These are phyloP conservation scores for Acronicta leporina DNA, from an alignment of 2,888 invertebrate genomes.

Conservation along the genomic window DNA sequence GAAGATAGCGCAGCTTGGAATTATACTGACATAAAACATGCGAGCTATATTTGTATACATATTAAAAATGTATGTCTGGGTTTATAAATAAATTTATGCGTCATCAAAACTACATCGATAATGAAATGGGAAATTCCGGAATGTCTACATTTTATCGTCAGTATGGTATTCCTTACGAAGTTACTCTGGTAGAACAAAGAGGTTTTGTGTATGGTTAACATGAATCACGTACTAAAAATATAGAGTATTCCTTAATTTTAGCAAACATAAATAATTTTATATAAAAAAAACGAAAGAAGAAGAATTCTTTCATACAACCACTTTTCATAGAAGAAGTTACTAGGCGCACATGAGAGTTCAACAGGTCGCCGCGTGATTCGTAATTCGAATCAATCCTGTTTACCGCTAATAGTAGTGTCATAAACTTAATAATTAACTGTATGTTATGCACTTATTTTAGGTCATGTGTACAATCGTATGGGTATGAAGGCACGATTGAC, in stretches of 20 bases:
- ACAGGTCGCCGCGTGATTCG: constrained; percentile 6
- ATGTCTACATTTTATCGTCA: background rate
- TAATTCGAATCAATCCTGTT: constrained; percentile 16
- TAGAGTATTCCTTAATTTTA: constrained; percentile 7
- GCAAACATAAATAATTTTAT: too few species aligned
- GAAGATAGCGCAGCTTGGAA: constrained; percentile 15
- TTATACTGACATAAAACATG: constrained; percentile 13
- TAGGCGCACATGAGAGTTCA: constrained; percentile 10
- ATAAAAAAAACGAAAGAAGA: too few species aligned
- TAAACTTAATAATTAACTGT: constrained; percentile 35
- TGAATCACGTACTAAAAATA: constrained; percentile 12
- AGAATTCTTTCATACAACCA: too few species aligned
- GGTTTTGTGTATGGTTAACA: background rate
- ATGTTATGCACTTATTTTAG: constrained; percentile 36
- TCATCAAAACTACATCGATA: constrained; percentile 19
- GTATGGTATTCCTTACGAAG: too few species aligned
- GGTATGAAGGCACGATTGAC: constrained; percentile 45
- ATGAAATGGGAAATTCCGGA: constrained; percentile 18
- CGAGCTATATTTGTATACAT: background rate
- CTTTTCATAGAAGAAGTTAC: constrained; percentile 4
- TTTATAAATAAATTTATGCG: background rate
- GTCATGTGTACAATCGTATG: constrained; percentile 41
- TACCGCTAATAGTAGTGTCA: constrained; percentile 45
- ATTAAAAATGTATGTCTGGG: constrained; percentile 1
- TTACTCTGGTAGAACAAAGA: constrained; percentile 22